phyloP scores from a whole-genome alignment of 2,888 invertebrate species.

The Blera fallax region DNA sequence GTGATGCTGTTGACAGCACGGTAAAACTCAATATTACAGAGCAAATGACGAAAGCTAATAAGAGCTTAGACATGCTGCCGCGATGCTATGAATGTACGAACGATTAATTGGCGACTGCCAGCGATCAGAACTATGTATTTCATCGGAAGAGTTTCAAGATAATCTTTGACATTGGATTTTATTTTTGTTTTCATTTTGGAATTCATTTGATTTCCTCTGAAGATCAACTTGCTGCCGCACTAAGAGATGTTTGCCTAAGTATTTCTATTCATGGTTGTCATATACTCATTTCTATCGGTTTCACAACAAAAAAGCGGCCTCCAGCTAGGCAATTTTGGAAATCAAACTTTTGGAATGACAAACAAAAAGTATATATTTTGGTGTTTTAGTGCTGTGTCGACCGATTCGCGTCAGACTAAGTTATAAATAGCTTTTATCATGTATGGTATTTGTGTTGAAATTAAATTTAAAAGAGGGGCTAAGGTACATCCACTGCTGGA shows the following conservation, averaged over 20 bases:
- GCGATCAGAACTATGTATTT: neutral
- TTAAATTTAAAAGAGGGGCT: too few species aligned
- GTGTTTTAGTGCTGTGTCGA: too few species aligned
- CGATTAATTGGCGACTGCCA: conserved; percentile 39
- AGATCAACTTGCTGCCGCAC: neutral
- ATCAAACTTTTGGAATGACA: too few species aligned
- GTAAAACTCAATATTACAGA: neutral
- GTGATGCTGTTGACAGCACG: neutral
- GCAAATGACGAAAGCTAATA: neutral
- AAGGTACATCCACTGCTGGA: too few species aligned
- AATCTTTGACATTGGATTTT: conserved; percentile 22
- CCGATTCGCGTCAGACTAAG: too few species aligned
- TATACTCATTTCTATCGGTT: neutral
- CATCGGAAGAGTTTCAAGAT: conserved; percentile 8
- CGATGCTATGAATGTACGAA: conserved; percentile 5
- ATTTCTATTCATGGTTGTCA: neutral
- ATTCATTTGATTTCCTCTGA: neutral
- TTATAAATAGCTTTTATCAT: too few species aligned
- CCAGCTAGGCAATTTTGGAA: too few species aligned
- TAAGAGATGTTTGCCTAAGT: neutral
- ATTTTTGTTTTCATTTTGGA: neutral
- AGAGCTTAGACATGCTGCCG: conserved; percentile 28
- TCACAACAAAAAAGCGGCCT: neutral
- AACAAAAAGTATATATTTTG: too few species aligned
- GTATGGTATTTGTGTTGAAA: too few species aligned